A percentile compares a stretch with the other conserved stretches of the same genome.
Conservation (phyloP, 2,888 invertebrate species). For the Perdita meconis region DNA sequence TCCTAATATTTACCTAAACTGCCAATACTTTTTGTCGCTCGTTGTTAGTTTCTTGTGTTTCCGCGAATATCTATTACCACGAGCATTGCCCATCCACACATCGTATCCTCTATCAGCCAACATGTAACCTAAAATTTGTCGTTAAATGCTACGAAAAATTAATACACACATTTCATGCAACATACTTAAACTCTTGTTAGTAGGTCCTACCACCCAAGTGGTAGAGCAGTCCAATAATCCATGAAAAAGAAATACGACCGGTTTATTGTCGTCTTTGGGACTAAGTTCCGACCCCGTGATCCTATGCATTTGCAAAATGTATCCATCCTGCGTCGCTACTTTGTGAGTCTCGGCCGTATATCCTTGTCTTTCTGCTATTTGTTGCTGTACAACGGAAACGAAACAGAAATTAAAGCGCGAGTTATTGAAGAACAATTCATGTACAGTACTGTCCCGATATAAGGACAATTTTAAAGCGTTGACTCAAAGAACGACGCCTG, state of each 20-base stretch:
- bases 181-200: constrained; percentile 87
- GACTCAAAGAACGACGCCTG: too few relatives aligned
- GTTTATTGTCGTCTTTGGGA: constrained; percentile 83
- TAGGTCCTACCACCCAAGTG: constrained; percentile 90
- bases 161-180: too few relatives aligned
- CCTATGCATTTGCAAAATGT: constrained; percentile 91
- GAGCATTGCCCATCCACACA: constrained; percentile 93
- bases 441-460: too few relatives aligned
- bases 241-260: constrained; percentile 87
- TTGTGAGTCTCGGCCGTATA: constrained; percentile 88
- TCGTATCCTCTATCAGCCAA: constrained; percentile 90
- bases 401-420: too few relatives aligned
- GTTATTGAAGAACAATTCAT: too few relatives aligned
- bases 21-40: constrained; percentile 86
- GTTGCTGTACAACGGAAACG: too few relatives aligned
- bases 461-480: too few relatives aligned
- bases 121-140: constrained; percentile 80
- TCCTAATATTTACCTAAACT: constrained; percentile 83
- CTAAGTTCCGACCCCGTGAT: constrained; percentile 85
- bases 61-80: constrained; percentile 90
- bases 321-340: constrained; percentile 90
- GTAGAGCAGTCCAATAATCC: constrained; percentile 90
- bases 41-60: constrained; percentile 85
- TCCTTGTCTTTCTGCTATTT: constrained; percentile 75
- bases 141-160: not conserved